phyloP scores from a whole-genome alignment of 2,888 invertebrate genomes.

The Spisula solida region DNA sequence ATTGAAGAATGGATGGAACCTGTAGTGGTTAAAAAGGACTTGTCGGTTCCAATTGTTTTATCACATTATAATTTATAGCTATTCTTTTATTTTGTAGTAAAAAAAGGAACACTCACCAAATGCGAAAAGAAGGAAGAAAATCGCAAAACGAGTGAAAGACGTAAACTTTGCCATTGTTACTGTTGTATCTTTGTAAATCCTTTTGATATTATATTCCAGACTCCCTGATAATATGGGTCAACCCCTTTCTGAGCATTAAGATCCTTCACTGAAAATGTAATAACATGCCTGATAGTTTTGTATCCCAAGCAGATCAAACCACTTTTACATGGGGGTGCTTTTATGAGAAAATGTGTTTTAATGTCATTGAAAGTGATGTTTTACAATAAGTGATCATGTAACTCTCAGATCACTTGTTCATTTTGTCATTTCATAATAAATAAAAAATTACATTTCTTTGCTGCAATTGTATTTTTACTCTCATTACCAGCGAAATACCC shows the following conservation, averaged over 20 bases:
- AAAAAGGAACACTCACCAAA: background rate
- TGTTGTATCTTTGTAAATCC: background rate
- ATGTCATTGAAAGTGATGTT: background rate
- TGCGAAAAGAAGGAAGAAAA: background rate
- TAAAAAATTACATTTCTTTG: no score
- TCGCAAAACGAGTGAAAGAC: background rate
- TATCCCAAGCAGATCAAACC: background rate
- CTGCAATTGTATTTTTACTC: no score
- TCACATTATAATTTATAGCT: no score
- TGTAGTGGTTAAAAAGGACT: no score
- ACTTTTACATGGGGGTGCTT: background rate
- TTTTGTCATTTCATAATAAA: no score
- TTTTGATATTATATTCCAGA: background rate
- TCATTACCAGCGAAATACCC: background rate
- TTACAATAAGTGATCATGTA: no score
- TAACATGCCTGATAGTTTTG: background rate
- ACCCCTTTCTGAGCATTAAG: background rate
- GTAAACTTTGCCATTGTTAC: background rate
- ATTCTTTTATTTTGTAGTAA: no score
- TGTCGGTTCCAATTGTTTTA: no score
- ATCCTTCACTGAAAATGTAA: background rate
- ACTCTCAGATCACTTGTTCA: no score
- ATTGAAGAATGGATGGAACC: no score
- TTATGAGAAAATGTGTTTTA: background rate
- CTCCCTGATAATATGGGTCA: background rate